Evolutionary conservation across 2,888 invertebrate species (phyloP), one percentile per base, ranked within the genome.

Genomic region (Vanessa cardui): DNA sequence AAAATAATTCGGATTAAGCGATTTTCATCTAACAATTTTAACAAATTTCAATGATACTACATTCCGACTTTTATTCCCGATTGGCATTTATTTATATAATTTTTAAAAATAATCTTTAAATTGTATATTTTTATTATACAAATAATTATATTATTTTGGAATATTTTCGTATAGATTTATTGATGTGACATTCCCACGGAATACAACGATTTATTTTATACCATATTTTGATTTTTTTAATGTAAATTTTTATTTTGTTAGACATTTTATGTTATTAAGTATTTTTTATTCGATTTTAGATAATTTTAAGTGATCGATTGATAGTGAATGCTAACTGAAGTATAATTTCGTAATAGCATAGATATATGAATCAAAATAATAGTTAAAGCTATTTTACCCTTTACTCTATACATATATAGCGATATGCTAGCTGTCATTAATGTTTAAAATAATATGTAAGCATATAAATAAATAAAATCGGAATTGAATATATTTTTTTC

Each of bases 241-340:
- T 90, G 88, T 90, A 88, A 84, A 88, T 87, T 87, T 85, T 86
- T 89, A 88, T 88, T 90, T 90, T 90, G 84, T 90, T 89, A 88
- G 81, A 81, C 75, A 73, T 86, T 86, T 84, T 86, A 86, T 82
- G 82, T 78, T 76, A 72, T 76, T 75, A 72, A 74, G 68, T 74
- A 75, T 33, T 76, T 76, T 72, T 76, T 75, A 76, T 74, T 72
- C 72, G 72, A 74, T 74, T 77, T 75, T 75, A 73, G 47, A 65
- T 70, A 71, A 68, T 74, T 73, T 76, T 70, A 62, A 58, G 66
- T 69, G 71, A 76, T 74, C 74, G 73, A 74, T 73, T 72, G 72
- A 70, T 65, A 66, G 52, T 54, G 31, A 54, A 26, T 15, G 26
- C 66, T 70, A 66, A 72, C 70, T 60, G 63, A 70, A 58, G 39